Percentiles rank a stretch among this genome's conserved stretches.
These are phyloP conservation scores for Erebia ligea DNA, from an alignment of 2,888 invertebrate species.

Conservation along the genomic window DNA sequence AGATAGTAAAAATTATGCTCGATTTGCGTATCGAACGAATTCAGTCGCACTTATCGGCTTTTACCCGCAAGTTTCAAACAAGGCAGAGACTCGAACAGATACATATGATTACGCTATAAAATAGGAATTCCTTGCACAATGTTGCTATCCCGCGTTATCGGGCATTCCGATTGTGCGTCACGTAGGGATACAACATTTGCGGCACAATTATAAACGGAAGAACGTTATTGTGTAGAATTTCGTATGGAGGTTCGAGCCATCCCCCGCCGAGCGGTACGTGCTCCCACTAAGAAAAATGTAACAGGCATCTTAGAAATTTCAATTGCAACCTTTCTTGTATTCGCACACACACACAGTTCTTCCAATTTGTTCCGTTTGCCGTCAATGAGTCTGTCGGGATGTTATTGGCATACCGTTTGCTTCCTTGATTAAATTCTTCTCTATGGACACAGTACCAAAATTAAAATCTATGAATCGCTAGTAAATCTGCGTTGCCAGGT, in stretches of 20 bases:
- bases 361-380: conserved; percentile 73
- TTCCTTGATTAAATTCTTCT: conserved; percentile 77
- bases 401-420: conserved; percentile 74
- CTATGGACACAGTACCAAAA: conserved; percentile 40
- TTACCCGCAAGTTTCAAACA: conserved; percentile 36
- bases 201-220: conserved; percentile 64
- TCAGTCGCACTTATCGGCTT: conserved; percentile 37
- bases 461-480: not conserved
- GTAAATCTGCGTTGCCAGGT: not conserved
- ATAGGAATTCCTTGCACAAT: conserved; percentile 43
- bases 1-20: conserved; percentile 34
- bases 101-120: conserved; percentile 40
- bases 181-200: conserved; percentile 61
- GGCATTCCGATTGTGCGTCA: conserved; percentile 53
- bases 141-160: conserved; percentile 38
- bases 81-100: conserved; percentile 40
- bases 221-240: conserved; percentile 60
- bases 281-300: conserved; percentile 73
- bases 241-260: conserved; percentile 58
- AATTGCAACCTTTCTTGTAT: conserved; percentile 76
- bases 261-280: conserved; percentile 72
- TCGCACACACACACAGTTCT: conserved; percentile 56
- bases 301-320: conserved; percentile 78
- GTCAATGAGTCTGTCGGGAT: conserved; percentile 69
- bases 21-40: conserved; percentile 41